Evolutionary conservation across 2,888 invertebrate genomes (phyloP), one percentile per base, ranked within the genome.

Genomic region (Diarsia rubi): DNA sequence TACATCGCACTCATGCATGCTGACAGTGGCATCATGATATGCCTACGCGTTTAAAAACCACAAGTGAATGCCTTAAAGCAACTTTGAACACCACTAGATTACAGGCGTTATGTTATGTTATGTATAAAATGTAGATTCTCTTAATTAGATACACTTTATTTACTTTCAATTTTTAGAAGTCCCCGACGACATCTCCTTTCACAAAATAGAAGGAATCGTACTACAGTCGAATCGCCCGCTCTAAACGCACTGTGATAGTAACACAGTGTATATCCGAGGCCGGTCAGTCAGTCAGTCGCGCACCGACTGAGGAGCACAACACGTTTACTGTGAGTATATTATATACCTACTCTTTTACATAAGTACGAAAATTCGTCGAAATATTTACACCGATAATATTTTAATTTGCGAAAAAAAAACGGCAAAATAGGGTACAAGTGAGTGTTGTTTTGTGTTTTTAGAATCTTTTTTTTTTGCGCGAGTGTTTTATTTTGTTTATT

Each of bases 231-330:
- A 57, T 85, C 86, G 87, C 78, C 0, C 11, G 6, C 1, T 79
- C n/a, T 85, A 79, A 86, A 77, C 21, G 27, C 31, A 11, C 54
- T 63, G 12, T 60, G 57, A 73, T 78, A 79, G 71, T 86, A 79
- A 71, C 78, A 72, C 80, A 63, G 76, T 70, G 83, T 72, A 49
- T 63, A 54, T 2, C 24, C 64, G 74, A 60, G 70, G 67, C 69
- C 69, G 69, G 79, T 47, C 79, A 70, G 75, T 62, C 81, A 80
- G 85, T 81, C 82, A 84, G 82, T 82, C 82, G 82, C 82, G 70
- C 77, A 8, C 69, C 27, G 64, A 60, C 82, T 84, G 82, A 70
- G 82, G 85, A 52, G 76, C 77, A 68, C 47, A 14, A 66, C 72
- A 84, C 82, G 42, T 59, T 65, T 68, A 80, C 69, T 67, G 82